phyloP scores from a whole-genome alignment of 2,797 vertebrate species.

The Brachymystax lenok region DNA sequence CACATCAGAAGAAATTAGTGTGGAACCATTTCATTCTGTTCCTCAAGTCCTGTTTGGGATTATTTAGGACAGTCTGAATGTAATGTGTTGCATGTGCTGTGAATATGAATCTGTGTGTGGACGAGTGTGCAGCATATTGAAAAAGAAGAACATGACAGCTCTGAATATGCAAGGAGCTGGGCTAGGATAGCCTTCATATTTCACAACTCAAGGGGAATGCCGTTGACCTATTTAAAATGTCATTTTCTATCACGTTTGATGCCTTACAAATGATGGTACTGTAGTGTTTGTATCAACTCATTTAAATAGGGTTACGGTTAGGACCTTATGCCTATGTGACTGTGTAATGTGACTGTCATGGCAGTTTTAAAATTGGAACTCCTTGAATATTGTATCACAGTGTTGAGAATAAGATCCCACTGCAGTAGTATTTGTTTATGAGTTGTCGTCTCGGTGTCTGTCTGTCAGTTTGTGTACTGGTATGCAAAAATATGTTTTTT shows the following conservation, averaged over 20 bases:
- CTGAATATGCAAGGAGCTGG: slow-evolving; percentile 29
- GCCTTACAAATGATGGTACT: slow-evolving; percentile 19
- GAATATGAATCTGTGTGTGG: slow-evolving; percentile 35
- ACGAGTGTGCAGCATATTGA: background rate
- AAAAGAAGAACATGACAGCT: slow-evolving; percentile 21
- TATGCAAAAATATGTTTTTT: background rate
- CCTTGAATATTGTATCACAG: background rate
- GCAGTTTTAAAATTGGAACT: background rate
- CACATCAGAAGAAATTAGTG: slow-evolving; percentile 1
- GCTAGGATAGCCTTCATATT: slow-evolving; percentile 26
- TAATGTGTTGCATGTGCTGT: slow-evolving; percentile 25
- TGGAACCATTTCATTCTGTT: background rate
- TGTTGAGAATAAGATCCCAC: background rate
- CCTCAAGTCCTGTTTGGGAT: slow-evolving; percentile 23
- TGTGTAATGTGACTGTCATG: background rate
- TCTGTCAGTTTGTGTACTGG: background rate
- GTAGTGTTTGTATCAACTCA: background rate
- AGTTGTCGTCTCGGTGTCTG: background rate
- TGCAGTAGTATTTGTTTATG: background rate
- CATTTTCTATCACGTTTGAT: slow-evolving; percentile 28
- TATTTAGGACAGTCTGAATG: slow-evolving; percentile 16
- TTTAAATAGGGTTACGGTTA: background rate
- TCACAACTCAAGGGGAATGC: slow-evolving; percentile 23
- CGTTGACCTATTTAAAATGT: slow-evolving; percentile 40
- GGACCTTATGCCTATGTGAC: background rate